phyloP scores from a whole-genome alignment of 2,113 vertebrate species.

The Peucedramus taeniatus region DNA sequence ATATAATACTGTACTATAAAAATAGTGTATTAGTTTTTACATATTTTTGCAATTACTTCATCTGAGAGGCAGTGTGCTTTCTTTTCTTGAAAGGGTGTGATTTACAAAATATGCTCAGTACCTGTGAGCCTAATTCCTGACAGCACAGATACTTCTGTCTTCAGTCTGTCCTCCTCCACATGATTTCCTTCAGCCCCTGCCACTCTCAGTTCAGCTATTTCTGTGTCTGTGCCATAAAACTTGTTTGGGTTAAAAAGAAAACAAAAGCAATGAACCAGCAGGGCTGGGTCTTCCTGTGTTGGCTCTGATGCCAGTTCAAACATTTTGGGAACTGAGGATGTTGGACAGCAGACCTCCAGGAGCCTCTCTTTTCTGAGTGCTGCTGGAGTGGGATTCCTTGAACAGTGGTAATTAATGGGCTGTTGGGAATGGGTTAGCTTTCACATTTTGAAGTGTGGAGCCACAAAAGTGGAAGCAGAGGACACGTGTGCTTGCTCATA shows the following conservation, averaged over 20 bases:
- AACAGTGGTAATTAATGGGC: neutral
- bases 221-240: neutral
- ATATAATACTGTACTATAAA: neutral
- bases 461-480: neutral
- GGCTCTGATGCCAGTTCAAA: neutral
- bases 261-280: neutral
- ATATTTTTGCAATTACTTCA: neutral
- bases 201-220: neutral
- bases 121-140: neutral
- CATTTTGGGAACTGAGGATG: neutral
- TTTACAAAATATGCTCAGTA: neutral
- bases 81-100: neutral
- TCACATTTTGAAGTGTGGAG: neutral
- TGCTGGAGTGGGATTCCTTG: neutral
- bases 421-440: neutral
- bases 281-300: neutral
- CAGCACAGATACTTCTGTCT: neutral
- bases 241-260: neutral
- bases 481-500: neutral
- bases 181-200: neutral
- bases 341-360: neutral
- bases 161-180: neutral
- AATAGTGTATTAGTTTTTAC: neutral
- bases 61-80: neutral
- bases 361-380: neutral